Evolutionary conservation across 2,888 invertebrate species (phyloP), one percentile per base, ranked within the genome.

Genomic region (Chrysodeixis includens): DNA sequence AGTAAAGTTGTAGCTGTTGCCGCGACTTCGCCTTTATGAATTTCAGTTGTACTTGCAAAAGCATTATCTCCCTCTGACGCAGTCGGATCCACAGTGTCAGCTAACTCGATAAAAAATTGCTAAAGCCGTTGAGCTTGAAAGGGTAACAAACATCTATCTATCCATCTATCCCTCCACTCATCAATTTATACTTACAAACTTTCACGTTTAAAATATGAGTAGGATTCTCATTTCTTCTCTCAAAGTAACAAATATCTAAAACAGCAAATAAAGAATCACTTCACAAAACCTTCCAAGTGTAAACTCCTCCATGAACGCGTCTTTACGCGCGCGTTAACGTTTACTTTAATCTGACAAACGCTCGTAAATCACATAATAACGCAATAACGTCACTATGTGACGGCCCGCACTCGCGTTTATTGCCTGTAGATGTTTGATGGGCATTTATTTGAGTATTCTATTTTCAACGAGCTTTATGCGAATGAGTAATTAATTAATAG

Each of bases 281-380:
- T 20, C 35, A 5, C 14, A 68, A 55, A 62, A 30, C 52, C 56
- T 71, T 40, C 30, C 51, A 69, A 72, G 57, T 64, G 62, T 59
- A 67, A 70, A 67, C 56, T 55, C 26, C 75, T 69, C 70, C 75
- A 70, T 73, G 56, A 73, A 70, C 73, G 70, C 44, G 51, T 55
- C 64, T 71, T 78, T 69, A 79, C 81, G 62, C 52, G 62, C 56
- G 55, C 65, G 78, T 76, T 80, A 66, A 73, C 78, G 71, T 74
- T 69, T 74, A 78, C 66, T 78, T 78, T 79, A 81, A 74, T 78
- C 81, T 78, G 71, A 66, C 76, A 69, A 78, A 74, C 58, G 71
- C 69, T 79, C 81, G 71, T 79, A 79, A 79, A 79, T 79, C 81
- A 81, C 81, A 62, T 76, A 69, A 81, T 71, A 81, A 78, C 79